These are phyloP conservation scores for Palythoa heliodiscus DNA, from an alignment of 92 coral and sea anemone species.

Conservation along the genomic window DNA sequence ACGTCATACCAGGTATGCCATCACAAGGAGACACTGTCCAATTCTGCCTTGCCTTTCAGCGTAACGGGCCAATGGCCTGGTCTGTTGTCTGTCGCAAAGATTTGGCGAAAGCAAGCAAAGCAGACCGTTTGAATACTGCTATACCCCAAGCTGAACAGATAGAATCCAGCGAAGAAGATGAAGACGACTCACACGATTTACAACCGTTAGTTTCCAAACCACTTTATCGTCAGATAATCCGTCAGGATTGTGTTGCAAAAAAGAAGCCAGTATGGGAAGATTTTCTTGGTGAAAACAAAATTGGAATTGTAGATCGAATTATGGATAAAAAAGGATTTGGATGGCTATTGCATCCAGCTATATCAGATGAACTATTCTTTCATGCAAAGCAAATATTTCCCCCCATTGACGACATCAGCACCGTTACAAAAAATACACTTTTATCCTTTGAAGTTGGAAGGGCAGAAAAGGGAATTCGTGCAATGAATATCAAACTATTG, in stretches of 20 bases:
- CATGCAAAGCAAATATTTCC: slow-evolving; percentile 66
- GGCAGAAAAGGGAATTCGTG: slow-evolving; percentile 52
- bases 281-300: slow-evolving; percentile 45
- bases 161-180: slow-evolving; percentile 55
- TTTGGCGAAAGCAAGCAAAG: slow-evolving; percentile 53
- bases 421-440: slow-evolving; percentile 43
- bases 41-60: slow-evolving; percentile 76
- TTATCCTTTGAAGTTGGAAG: slow-evolving; percentile 65
- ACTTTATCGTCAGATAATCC: slow-evolving; percentile 35
- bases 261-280: slow-evolving; percentile 51
- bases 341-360: slow-evolving; percentile 51
- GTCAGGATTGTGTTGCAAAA: neutral
- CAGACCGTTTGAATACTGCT: slow-evolving; percentile 28
- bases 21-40: slow-evolving; percentile 65
- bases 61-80: slow-evolving; percentile 84
- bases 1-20: slow-evolving; percentile 72
- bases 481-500: slow-evolving; percentile 53
- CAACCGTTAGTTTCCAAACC: slow-evolving; percentile 57
- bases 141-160: slow-evolving; percentile 35
- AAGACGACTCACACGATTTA: slow-evolving; percentile 26
- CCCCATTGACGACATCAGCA: slow-evolving; percentile 58
- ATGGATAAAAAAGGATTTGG: slow-evolving; percentile 57
- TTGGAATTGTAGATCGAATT: slow-evolving; percentile 54
- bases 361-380: slow-evolving; percentile 54
- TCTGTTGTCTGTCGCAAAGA: slow-evolving; percentile 57